Evolutionary conservation across 1,140 invertebrate genomes (phyloP).

Genomic region (Drosophila pachea): DNA sequence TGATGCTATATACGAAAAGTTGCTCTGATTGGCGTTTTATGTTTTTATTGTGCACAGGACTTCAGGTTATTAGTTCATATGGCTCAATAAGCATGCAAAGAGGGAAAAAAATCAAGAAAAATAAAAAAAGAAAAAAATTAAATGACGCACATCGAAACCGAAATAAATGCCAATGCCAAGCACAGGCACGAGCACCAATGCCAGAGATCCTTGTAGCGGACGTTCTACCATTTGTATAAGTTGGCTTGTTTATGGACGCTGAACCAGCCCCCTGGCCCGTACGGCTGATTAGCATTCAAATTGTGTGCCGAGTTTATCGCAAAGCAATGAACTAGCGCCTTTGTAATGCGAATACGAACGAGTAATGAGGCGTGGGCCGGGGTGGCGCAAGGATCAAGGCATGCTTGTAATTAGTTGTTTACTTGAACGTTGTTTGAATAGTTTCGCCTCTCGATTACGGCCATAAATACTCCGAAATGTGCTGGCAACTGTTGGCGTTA

Average conservation of each 20-base stretch:
- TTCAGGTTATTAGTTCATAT: constrained; percentile 73
- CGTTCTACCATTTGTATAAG: constrained; percentile 23
- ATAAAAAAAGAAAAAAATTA: constrained; percentile 24
- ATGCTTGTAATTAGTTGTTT: constrained; percentile 71
- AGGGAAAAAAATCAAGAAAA: constrained; percentile 9
- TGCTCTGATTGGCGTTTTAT: constrained; percentile 72
- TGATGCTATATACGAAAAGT: constrained; percentile 73
- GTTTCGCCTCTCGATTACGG: constrained; percentile 37
- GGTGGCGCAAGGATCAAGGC: neutral
- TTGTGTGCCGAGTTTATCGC: constrained; percentile 75
- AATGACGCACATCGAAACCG: constrained; percentile 37
- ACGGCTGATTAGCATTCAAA: constrained; percentile 74
- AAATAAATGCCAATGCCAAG: constrained; percentile 40
- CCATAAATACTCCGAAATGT: constrained; percentile 62
- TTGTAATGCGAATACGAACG: constrained; percentile 57
- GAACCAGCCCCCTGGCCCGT: neutral
- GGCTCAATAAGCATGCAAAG: constrained; percentile 64
- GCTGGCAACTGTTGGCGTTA: constrained; percentile 26
- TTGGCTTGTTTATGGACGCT: constrained; percentile 41
- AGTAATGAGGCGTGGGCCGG: neutral
- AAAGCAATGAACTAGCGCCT: constrained; percentile 75
- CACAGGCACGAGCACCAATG: constrained; percentile 36
- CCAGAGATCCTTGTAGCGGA: neutral
- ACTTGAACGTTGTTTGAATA: constrained; percentile 51
- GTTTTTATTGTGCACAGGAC: constrained; percentile 71